Base-by-base conservation (phyloP, 2,113 vertebrate genomes). In the Vimba vimba region DNA sequence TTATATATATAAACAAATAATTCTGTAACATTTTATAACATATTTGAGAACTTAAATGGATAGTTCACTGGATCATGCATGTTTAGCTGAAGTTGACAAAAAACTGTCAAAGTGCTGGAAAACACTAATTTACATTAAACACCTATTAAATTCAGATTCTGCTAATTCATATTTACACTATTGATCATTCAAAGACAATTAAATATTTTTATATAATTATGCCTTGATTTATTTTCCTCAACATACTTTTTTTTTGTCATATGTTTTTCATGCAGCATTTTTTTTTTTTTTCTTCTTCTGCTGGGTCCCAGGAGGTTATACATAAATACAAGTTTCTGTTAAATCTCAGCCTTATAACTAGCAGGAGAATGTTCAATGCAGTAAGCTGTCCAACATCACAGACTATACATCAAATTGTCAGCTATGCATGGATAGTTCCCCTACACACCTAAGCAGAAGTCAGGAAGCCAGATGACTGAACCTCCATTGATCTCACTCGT, bases 401-500 rank as follows among this genome's bases (percentile, higher is more conserved):
- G 30, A 57, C 74, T 69, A 59, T 73, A 62, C 50, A 81, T 86
- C 85, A 75, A 36, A 62, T 62, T 57, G 69, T 43, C 23, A 55
- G 59, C 57, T 60, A n/a, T 30, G 55, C n/a, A 62, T 30, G 47
- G 13, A n/a, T 55, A 71, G 60, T 71, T 86, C 82, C 74, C 66
- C 19, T 15, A 30, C 19, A 68, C 78, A 84, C 50, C 69, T 55
- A 43, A 76, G 62, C 39, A 68, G 60, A 68, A 52, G 23, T 83
- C 81, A 84, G 27, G 6, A n/a, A 81, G 45, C 80, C 62, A 60
- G 55, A 80, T 69, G 85, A 77, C 47, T 86, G 66, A 76, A 39
- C 68, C 23, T 57, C 47, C 52, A 84, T 71, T 78, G 78, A 85
- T 89, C 71, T 62, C 79, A 57, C 47, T 73, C 10, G 4, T 50